Conservation (phyloP, 2,113 vertebrate genomes). For the Sylvilagus bachmani region DNA sequence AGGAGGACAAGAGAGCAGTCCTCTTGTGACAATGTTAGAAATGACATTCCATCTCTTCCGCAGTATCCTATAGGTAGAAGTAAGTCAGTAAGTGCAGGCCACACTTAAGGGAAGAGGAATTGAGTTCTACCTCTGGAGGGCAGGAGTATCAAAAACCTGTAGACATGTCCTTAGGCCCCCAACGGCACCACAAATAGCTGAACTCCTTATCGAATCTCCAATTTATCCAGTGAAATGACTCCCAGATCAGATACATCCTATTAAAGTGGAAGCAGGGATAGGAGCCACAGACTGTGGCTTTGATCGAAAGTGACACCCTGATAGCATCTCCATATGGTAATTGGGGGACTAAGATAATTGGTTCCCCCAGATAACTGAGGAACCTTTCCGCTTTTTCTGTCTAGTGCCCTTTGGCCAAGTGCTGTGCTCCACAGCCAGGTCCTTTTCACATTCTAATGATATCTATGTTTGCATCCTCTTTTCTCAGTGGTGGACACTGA, state of each 20-base stretch:
- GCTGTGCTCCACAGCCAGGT: background rate
- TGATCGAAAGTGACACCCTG: conserved; percentile 25
- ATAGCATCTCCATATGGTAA: conserved; percentile 1
- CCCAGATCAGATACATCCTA: conserved; percentile 48
- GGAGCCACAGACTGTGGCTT: background rate
- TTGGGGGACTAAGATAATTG: conserved; percentile 44
- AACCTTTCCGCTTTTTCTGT: background rate
- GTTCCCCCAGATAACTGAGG: background rate
- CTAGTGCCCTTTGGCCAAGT: background rate
- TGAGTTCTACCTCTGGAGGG: background rate
- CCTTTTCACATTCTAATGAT: background rate
- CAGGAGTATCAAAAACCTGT: conserved; percentile 9
- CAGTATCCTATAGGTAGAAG: background rate
- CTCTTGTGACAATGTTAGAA: background rate
- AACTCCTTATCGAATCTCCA: conserved; percentile 51
- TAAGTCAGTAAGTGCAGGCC: background rate
- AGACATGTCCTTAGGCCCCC: background rate
- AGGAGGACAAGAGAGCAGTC: background rate
- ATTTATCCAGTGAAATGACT: conserved; percentile 29
- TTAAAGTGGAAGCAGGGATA: conserved; percentile 27
- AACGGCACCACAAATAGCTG: background rate
- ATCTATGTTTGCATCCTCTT: background rate
- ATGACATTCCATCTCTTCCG: background rate
- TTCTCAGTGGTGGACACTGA: background rate
- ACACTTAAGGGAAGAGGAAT: background rate